Percentiles rank a stretch among this genome's conserved stretches.
Conservation (phyloP, 2,797 vertebrate genomes). For the Muraenolepis orangiensis region DNA sequence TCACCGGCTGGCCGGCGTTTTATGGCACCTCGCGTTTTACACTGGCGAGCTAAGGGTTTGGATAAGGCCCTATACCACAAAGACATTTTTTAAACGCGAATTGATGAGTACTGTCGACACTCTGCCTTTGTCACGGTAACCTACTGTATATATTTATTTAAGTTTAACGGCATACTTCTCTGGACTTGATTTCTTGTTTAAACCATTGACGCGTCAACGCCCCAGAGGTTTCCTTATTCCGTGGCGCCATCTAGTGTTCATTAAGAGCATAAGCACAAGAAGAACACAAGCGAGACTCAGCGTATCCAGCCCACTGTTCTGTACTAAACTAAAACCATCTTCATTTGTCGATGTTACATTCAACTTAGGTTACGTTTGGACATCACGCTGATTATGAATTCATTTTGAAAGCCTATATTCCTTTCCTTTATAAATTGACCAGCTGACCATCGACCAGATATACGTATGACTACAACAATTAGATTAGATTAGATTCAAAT, state of each 20-base stretch:
- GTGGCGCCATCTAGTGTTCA: conserved; percentile 58
- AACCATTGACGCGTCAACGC: neutral
- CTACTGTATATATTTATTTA: no score
- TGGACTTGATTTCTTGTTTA: no score
- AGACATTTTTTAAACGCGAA: no score
- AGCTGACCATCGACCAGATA: neutral
- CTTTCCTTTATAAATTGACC: neutral
- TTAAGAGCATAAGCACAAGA: conserved; percentile 9
- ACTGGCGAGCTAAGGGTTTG: conserved; percentile 45
- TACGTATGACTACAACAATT: neutral
- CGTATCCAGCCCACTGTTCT: neutral
- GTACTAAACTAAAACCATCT: neutral
- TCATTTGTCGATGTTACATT: neutral
- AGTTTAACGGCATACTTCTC: no score
- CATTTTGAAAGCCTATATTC: neutral
- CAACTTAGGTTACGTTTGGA: no score
- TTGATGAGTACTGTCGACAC: no score
- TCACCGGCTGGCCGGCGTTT: conserved; percentile 72
- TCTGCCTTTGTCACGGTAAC: no score
- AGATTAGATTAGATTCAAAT: no score
- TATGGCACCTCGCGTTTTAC: conserved; percentile 63
- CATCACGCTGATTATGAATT: neutral
- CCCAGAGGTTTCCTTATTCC: conserved; percentile 35
- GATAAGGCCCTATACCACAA: no score
- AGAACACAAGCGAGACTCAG: neutral